Percentiles rank a stretch among this genome's conserved stretches.
Evolutionary conservation across 2,888 invertebrate species (phyloP).

Genomic region (Drosophila setosimentum): DNA sequence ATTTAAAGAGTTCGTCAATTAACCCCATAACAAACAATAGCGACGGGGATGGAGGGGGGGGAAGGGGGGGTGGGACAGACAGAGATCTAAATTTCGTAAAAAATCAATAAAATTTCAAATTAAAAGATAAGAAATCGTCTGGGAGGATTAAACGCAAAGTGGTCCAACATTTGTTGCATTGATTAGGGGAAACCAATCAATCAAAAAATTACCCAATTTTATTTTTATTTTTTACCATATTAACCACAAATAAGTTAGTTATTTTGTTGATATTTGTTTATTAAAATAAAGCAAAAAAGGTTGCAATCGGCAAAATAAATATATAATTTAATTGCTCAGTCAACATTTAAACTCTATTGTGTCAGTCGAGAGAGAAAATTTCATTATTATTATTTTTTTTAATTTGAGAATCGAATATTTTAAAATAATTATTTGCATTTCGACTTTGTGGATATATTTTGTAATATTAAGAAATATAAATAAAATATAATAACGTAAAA

Average conservation of each 20-base stretch:
- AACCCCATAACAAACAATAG: slow-evolving; percentile 19
- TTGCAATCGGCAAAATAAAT: neutral
- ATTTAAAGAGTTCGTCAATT: slow-evolving; percentile 6
- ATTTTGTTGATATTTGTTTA: neutral
- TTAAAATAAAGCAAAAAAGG: neutral
- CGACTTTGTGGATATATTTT: neutral
- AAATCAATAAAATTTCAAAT: neutral
- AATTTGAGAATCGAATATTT: neutral
- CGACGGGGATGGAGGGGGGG: neutral
- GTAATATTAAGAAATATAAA: neutral
- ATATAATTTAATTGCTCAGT: neutral
- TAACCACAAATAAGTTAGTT: neutral
- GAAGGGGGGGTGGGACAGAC: no score
- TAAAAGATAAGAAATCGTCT: neutral
- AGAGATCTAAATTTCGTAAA: no score
- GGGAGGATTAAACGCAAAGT: no score
- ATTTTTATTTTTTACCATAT: neutral
- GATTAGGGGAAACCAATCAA: neutral
- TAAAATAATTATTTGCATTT: neutral
- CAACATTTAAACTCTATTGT: neutral
- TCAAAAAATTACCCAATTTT: neutral
- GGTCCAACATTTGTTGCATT: neutral
- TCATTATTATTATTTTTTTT: neutral
- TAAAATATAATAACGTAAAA: no score
- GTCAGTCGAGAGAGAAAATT: neutral